Conservation (phyloP, 2,888 invertebrate species). For the Sympetrum striolatum region DNA sequence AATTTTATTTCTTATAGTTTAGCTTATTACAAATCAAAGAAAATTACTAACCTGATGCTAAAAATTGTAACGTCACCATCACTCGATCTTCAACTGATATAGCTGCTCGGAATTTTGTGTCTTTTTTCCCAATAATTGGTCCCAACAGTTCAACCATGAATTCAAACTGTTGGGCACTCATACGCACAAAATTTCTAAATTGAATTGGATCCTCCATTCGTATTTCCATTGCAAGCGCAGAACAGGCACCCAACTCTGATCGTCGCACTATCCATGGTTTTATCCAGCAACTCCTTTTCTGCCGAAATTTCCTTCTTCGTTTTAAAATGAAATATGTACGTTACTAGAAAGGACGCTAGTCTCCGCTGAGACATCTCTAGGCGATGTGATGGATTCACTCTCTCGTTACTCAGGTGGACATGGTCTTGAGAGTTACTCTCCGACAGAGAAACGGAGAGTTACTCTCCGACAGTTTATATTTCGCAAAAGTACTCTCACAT, state of each 20-base stretch:
- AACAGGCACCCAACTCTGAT: neutral
- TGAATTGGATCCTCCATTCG: neutral
- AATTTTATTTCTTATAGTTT: no score
- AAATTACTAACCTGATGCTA: no score
- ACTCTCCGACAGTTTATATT: neutral
- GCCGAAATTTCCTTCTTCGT: neutral
- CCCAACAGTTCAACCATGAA: neutral
- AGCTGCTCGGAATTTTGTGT: neutral
- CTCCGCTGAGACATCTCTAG: neutral
- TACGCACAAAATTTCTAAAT: neutral
- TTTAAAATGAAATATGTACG: neutral
- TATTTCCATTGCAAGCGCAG: neutral
- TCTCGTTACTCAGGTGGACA: neutral
- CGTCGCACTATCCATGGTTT: neutral
- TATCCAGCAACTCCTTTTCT: neutral
- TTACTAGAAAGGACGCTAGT: neutral
- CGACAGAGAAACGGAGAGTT: neutral
- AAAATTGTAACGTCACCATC: neutral
- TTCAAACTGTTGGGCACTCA: no score
- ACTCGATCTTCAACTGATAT: neutral
- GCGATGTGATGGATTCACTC: neutral
- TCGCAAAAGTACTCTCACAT: neutral
- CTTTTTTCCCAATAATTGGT: neutral
- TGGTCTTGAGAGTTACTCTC: neutral
- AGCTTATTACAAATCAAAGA: no score